Base-by-base conservation (phyloP, 2,797 vertebrate species). In the Manis crassicaudata region DNA sequence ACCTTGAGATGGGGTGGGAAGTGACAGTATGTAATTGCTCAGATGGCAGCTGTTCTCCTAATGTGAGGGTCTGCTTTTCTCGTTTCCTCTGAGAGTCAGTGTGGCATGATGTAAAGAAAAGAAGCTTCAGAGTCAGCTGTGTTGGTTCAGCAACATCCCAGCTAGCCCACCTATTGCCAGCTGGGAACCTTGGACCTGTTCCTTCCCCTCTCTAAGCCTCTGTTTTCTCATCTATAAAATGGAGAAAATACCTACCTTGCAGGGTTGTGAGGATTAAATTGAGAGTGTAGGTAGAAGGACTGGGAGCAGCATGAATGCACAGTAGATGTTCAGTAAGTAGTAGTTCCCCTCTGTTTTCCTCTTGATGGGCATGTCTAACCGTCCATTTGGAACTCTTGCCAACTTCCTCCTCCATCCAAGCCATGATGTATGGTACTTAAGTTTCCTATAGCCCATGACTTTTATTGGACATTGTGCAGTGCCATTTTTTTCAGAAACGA, bases 401-500 rank as follows among this genome's bases (percentile, higher is more conserved):
- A 86, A 18, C 60, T 86, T 88, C 79, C 17, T 94, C 50, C 40
- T 58, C 84, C 40, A 50, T 5, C 20, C 50, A 50, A 68, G 29
- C 58, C 50, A 14, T 43, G 25, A 60, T 40, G 14, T 70, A 6
- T 17, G n/a, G 93, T 75, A 77, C 27, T 89, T 89, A n/a, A 23
- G 32, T 70, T 91, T 91, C 86, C 54, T 56, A 76, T 40, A 80
- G 37, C 76, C 58, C 29, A 20, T 62, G 72, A 77, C 82, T 84
- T 92, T 88, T 85, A 70, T 50, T 86, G 58, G 81, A 77, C 60
- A 79, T 70, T 93, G 35, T 50, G 18, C 35, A 87, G 35, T 87
- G n/a, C 70, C 63, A 60, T 88, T 88, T 76, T 46, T 96, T 91
- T 46, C 46, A 81, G 93, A 94, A 87, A 18, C 4, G 27, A 90